A percentile compares a stretch with the other conserved stretches of the same genome.
Conservation (phyloP, 2,888 invertebrate species). For the Drosophila ochracea region DNA sequence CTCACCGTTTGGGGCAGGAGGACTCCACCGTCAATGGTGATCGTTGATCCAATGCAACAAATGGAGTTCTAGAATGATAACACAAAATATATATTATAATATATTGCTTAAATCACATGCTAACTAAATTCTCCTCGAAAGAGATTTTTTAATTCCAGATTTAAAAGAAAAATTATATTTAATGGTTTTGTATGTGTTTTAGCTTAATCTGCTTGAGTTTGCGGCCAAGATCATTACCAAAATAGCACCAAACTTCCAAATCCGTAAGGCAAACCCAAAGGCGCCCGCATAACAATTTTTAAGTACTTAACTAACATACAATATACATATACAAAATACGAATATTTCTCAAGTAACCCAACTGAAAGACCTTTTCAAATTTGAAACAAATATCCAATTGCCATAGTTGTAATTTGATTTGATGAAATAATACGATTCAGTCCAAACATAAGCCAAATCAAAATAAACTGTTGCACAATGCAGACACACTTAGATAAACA, state of each 20-base stretch:
- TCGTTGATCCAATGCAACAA: conserved; percentile 85
- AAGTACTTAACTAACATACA: conserved; percentile 12
- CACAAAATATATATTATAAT: neutral
- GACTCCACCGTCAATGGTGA: conserved; percentile 85
- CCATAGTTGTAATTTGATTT: neutral
- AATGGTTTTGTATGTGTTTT: neutral
- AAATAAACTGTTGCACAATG: conserved; percentile 58
- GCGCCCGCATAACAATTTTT: conserved; percentile 50
- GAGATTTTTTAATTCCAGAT: no score
- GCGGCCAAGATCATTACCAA: conserved; percentile 34
- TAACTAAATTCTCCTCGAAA: neutral
- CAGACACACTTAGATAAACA: conserved; percentile 25
- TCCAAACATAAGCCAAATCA: conserved; percentile 12
- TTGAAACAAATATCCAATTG: neutral
- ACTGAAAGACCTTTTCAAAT: conserved; percentile 6
- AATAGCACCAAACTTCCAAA: conserved; percentile 1
- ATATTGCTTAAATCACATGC: neutral
- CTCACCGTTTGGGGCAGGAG: conserved; percentile 85
- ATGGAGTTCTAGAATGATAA: conserved; percentile 81
- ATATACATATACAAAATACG: conserved; percentile 4
- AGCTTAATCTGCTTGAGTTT: neutral
- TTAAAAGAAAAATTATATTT: neutral
- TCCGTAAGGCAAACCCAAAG: conserved; percentile 2
- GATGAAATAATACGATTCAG: neutral
- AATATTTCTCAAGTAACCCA: neutral